These are phyloP conservation scores for Leptopilina clavipes DNA, from an alignment of 1,140 invertebrate genomes.

Conservation along the genomic window DNA sequence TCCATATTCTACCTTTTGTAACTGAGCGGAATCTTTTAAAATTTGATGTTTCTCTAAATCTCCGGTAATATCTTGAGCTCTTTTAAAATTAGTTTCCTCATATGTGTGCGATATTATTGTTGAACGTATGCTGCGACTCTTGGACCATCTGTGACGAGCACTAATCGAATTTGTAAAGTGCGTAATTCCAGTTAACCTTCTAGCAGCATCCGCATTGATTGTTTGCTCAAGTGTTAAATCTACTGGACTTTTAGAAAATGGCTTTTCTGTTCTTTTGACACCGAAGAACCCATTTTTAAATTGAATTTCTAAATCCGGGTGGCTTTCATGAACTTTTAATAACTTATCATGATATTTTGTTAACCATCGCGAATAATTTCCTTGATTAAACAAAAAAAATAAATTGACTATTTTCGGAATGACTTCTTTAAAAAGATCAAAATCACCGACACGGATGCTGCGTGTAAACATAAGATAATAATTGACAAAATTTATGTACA, in stretches of 20 bases:
- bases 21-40: slow-evolving; percentile 35
- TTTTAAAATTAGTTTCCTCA: neutral
- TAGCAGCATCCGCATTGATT: slow-evolving; percentile 55
- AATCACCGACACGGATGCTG: slow-evolving; percentile 54
- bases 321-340: slow-evolving; percentile 45
- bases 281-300: slow-evolving; percentile 50
- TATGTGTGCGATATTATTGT: slow-evolving; percentile 22
- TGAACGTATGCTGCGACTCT: slow-evolving; percentile 38
- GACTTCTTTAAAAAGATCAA: slow-evolving; percentile 52
- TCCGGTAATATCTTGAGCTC: slow-evolving; percentile 24
- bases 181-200: slow-evolving; percentile 45
- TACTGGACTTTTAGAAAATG: slow-evolving; percentile 45
- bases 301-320: slow-evolving; percentile 48
- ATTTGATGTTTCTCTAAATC: slow-evolving; percentile 41
- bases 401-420: slow-evolving; percentile 55
- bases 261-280: slow-evolving; percentile 48
- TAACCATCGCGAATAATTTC: no score
- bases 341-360: neutral
- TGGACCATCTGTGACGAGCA: slow-evolving; percentile 31
- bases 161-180: slow-evolving; percentile 53
- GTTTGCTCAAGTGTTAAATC: slow-evolving; percentile 55
- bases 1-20: slow-evolving; percentile 45
- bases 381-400: slow-evolving; percentile 51
- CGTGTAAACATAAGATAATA: slow-evolving; percentile 44
- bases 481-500: slow-evolving; percentile 43